Evolutionary conservation across 2,888 invertebrate genomes (phyloP).

Genomic region (Mantis religiosa): DNA sequence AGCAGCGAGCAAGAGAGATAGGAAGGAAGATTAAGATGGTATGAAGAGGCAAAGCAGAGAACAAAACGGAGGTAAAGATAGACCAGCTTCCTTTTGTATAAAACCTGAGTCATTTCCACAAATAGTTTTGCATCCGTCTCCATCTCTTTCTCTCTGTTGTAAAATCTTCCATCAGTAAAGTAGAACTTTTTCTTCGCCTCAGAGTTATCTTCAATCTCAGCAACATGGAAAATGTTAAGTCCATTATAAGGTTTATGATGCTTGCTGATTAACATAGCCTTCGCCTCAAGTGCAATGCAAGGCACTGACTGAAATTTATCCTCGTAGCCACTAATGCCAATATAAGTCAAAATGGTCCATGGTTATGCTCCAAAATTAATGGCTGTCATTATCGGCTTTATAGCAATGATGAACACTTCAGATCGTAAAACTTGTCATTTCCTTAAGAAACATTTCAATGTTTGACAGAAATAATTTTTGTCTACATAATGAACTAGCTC

Average conservation of each 20-base stretch:
- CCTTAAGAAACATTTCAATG: too few species aligned
- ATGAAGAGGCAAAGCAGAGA: neutral
- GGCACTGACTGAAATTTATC: neutral
- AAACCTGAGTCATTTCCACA: conserved; percentile 8
- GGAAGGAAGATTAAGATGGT: neutral
- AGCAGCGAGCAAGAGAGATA: neutral
- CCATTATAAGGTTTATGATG: neutral
- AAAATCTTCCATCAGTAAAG: neutral
- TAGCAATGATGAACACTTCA: too few species aligned
- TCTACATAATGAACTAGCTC: too few species aligned
- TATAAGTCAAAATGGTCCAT: too few species aligned
- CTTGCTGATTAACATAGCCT: neutral
- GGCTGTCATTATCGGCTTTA: too few species aligned
- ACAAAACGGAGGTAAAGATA: neutral
- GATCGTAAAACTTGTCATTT: too few species aligned
- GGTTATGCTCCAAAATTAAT: too few species aligned
- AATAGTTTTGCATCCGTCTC: neutral
- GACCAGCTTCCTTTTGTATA: neutral
- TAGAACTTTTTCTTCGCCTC: neutral
- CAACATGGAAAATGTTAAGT: neutral
- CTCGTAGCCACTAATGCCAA: too few species aligned
- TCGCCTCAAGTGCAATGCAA: neutral
- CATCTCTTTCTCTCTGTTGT: neutral
- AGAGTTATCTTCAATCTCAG: neutral
- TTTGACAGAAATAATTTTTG: too few species aligned